Evolutionary conservation across 2,888 invertebrate species (phyloP).

Genomic region (Drosophila pseudotalamancana): DNA sequence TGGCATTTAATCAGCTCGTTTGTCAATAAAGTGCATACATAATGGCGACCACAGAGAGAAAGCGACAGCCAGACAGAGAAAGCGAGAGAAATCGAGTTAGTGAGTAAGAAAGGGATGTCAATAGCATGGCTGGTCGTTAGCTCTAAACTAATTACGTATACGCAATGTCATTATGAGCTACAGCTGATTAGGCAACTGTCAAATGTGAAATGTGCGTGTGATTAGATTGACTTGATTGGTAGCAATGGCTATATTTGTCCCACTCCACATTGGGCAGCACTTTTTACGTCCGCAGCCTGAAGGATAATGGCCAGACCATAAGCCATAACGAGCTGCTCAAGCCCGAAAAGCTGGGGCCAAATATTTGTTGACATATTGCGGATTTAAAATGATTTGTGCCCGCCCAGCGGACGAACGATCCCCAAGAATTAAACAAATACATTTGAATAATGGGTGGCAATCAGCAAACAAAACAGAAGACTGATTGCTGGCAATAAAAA

Average conservation of each 20-base stretch:
- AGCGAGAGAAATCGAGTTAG: not conserved
- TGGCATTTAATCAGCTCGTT: conserved; percentile 74
- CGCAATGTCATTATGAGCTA: conserved; percentile 70
- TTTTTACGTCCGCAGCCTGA: no score
- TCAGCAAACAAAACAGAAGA: conserved; percentile 77
- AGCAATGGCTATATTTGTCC: not conserved
- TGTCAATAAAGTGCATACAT: conserved; percentile 76
- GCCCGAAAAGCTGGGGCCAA: conserved; percentile 38
- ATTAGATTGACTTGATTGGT: conserved; percentile 9
- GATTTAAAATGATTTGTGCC: conserved; percentile 79
- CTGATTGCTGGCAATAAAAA: conserved; percentile 81
- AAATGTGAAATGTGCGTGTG: conserved; percentile 19
- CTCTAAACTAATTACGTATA: conserved; percentile 67
- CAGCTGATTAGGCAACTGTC: conserved; percentile 56
- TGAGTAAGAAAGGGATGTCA: not conserved
- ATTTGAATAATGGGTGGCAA: conserved; percentile 77
- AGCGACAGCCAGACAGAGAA: not conserved
- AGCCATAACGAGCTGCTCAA: conserved; percentile 67
- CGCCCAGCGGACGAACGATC: conserved; percentile 32
- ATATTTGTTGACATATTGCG: conserved; percentile 79
- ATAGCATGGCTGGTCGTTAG: conserved; percentile 24
- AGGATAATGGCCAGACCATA: conserved; percentile 48
- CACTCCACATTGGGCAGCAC: not conserved
- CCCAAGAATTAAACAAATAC: conserved; percentile 77
- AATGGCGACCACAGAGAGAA: conserved; percentile 17